Base-by-base conservation (phyloP, 2,113 vertebrate species). In the Vanacampus margaritifer region DNA sequence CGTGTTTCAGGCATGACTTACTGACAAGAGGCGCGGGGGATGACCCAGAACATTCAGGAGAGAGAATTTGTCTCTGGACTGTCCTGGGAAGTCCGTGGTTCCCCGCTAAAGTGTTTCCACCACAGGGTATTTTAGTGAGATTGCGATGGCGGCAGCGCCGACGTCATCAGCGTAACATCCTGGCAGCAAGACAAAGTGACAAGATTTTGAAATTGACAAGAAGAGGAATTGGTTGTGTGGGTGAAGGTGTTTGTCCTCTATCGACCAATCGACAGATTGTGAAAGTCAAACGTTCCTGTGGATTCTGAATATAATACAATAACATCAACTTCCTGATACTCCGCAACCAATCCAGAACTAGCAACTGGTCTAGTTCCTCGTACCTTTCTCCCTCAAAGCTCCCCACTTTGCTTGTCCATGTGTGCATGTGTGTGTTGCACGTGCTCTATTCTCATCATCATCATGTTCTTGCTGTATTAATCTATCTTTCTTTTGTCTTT, bases 401-500 rank as follows among this genome's bases (percentile, higher is more conserved):
- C 56, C 50, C 45, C 61, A 70, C n/a, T 5, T 54, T 75, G 74
- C 83, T 69, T 68, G 79, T 87, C 59, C 35, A 11, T 51, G 71
- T 70, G 78, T 51, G 64, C 74, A 74, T 82, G 54, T 83, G 50
- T 54, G 56, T 84, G 74, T 85, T 56, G 85, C 88, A 90, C 89
- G 89, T 79, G 67, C 72, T 79, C 83, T 90, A 92, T 69, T 72
- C 94, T 51, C 93, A 74, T 92, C 93, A 74, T 92, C 93, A 73
- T 91, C 92, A 93, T 43, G 89, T 94, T 92, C 92, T 91, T 81
- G 93, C 92, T 95, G 90, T 95, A 93, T 94, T 94, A 93, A 93
- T 92, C 87, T 94, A 88, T 93, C 91, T 91, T 91, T 93, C 92
- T 92, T 93, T 94, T 94, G 92, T 96, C 93, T 94, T 92, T 93